Evolutionary conservation across 1,140 invertebrate genomes (phyloP).

Genomic region (Heterodera carotae): DNA sequence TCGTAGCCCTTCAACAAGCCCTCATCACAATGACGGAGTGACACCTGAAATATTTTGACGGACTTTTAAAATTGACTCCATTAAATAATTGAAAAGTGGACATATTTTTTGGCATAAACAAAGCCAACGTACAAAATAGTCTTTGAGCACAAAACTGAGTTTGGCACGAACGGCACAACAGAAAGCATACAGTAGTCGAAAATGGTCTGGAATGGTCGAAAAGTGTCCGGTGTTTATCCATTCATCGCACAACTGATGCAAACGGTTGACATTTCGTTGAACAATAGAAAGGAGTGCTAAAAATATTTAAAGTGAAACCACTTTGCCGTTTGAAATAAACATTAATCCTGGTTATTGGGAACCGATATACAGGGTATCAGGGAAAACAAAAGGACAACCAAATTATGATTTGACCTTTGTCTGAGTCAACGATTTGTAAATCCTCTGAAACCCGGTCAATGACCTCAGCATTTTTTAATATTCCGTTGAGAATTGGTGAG

Average conservation of each 20-base stretch:
- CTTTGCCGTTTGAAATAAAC: too few relatives aligned
- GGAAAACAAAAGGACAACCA: too few relatives aligned
- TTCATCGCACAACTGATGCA: slow-evolving; percentile 24
- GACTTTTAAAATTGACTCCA: slow-evolving; percentile 22
- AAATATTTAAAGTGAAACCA: not conserved
- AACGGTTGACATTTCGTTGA: not conserved
- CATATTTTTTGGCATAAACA: not conserved
- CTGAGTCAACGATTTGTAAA: not conserved
- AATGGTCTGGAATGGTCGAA: slow-evolving; percentile 44
- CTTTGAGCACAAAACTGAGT: slow-evolving; percentile 18
- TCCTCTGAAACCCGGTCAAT: not conserved
- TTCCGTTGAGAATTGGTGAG: not conserved
- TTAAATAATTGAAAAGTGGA: slow-evolving; percentile 12
- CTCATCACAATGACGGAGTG: slow-evolving; percentile 46
- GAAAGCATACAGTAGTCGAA: slow-evolving; percentile 44
- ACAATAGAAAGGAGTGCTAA: not conserved
- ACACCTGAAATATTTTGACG: slow-evolving; percentile 27
- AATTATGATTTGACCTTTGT: slow-evolving; percentile 6
- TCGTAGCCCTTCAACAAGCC: slow-evolving; percentile 49
- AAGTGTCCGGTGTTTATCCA: slow-evolving; percentile 54
- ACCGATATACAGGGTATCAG: too few relatives aligned
- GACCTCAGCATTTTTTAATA: not conserved
- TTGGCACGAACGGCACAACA: slow-evolving; percentile 40
- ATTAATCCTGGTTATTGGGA: too few relatives aligned
- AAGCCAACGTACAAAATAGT: slow-evolving; percentile 31